A percentile compares a stretch with the other conserved stretches of the same genome.
phyloP scores from a whole-genome alignment of 1,140 invertebrate genomes.

The Drosophila asahinai region DNA sequence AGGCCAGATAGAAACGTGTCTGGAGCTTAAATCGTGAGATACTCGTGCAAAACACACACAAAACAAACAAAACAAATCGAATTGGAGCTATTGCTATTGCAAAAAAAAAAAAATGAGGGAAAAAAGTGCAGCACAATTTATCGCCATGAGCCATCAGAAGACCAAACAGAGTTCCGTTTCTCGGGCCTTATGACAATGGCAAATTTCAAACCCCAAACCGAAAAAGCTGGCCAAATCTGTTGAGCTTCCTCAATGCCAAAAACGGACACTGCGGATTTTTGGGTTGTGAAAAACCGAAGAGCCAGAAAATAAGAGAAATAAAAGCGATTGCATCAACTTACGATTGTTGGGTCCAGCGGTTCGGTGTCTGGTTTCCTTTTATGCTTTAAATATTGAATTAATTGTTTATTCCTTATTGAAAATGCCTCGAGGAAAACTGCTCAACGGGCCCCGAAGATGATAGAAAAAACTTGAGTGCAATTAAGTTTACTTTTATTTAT shows the following conservation, averaged over 20 bases:
- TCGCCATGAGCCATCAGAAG: constrained; percentile 55
- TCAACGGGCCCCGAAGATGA: constrained; percentile 30
- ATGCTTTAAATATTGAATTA: constrained; percentile 44
- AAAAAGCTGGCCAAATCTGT: constrained; percentile 35
- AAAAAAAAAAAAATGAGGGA: constrained; percentile 2
- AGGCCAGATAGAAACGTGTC: constrained; percentile 64
- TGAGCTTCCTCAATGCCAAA: constrained; percentile 70
- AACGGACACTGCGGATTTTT: constrained; percentile 38
- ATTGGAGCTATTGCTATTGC: constrained; percentile 42
- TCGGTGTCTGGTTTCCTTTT: constrained; percentile 65
- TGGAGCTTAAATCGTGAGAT: constrained; percentile 67
- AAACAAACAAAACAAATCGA: constrained; percentile 34
- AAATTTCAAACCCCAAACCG: constrained; percentile 28
- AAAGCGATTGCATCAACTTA: constrained; percentile 56
- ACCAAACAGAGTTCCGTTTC: constrained; percentile 57
- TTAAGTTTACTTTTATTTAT: constrained; percentile 12
- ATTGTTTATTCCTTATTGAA: constrained; percentile 60
- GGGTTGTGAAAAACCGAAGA: constrained; percentile 31
- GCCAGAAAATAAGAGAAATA: constrained; percentile 31
- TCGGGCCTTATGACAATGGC: constrained; percentile 60
- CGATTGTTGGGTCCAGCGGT: constrained; percentile 34
- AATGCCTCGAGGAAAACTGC: constrained; percentile 40
- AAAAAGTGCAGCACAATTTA: constrained; percentile 43
- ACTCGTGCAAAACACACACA: constrained; percentile 33
- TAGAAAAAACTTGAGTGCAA: constrained; percentile 26